These are phyloP conservation scores for Micronycteris hirsuta DNA, from an alignment of 2,113 vertebrate species.

Conservation along the genomic window DNA sequence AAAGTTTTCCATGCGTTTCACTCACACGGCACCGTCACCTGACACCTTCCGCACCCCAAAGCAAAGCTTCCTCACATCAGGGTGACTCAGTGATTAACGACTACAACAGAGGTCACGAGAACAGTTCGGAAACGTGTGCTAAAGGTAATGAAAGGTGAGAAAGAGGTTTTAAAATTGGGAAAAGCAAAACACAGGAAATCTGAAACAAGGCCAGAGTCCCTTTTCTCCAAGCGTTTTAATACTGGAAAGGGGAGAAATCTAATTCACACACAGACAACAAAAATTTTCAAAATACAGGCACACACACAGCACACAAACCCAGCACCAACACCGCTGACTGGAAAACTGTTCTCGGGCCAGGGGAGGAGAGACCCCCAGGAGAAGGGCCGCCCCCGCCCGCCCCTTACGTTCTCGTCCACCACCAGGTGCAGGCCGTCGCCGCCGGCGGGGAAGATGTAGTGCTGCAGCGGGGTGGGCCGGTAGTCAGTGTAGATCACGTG, in stretches of 20 bases:
- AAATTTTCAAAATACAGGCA: neutral
- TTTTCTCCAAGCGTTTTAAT: neutral
- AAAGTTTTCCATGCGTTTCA: neutral
- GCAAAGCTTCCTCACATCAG: neutral
- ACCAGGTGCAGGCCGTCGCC: slow-evolving; percentile 98
- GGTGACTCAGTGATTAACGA: neutral
- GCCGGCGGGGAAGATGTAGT: slow-evolving; percentile 98
- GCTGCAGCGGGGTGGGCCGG: slow-evolving; percentile 95
- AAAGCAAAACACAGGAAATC: neutral
- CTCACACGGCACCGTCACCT: neutral
- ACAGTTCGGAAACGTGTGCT: neutral
- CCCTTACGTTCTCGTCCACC: slow-evolving; percentile 97
- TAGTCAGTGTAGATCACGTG: slow-evolving; percentile 99
- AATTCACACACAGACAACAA: neutral
- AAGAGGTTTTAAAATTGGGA: neutral
- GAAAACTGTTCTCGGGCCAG: neutral
- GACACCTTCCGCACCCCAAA: neutral
- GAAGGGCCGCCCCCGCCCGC: too few relatives aligned
- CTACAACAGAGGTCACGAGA: neutral
- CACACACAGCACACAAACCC: neutral
- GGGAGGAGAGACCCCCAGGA: too few relatives aligned
- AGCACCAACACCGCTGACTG: neutral
- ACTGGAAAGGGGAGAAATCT: neutral
- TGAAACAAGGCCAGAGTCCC: neutral
- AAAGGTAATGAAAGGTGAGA: neutral